phyloP scores from a whole-genome alignment of 2,888 invertebrate species.

The Xanthia icteritia region DNA sequence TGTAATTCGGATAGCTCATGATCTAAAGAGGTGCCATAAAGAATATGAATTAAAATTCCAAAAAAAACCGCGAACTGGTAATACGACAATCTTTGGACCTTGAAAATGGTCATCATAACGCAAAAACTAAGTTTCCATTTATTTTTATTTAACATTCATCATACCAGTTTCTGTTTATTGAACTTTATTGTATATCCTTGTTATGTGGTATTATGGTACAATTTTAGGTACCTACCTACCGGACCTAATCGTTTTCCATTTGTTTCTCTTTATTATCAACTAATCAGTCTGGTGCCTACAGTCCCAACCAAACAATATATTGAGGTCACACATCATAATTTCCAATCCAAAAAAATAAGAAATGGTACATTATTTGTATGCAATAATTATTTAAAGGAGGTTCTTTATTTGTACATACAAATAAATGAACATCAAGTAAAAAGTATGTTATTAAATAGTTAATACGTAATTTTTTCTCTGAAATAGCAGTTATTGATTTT shows the following conservation, averaged over 20 bases:
- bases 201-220: background rate
- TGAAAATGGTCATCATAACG: slow-evolving; percentile 1
- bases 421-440: background rate
- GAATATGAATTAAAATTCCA: too few relatives aligned
- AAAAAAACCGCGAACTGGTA: too few relatives aligned
- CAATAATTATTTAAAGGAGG: background rate
- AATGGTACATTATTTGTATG: too few relatives aligned
- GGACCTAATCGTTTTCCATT: background rate
- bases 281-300: background rate
- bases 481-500: background rate
- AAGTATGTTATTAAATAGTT: background rate
- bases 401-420: background rate
- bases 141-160: background rate
- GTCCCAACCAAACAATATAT: background rate
- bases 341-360: too few relatives aligned
- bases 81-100: background rate
- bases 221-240: background rate
- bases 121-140: background rate
- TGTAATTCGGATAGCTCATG: too few relatives aligned
- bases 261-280: background rate
- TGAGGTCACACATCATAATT: background rate
- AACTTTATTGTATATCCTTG: background rate
- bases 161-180: background rate
- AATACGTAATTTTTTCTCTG: background rate
- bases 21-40: too few relatives aligned